A percentile compares a stretch with the other conserved stretches of the same genome.
Conservation (phyloP, 2,113 vertebrate genomes). For the Tenebrosternarchus preto region DNA sequence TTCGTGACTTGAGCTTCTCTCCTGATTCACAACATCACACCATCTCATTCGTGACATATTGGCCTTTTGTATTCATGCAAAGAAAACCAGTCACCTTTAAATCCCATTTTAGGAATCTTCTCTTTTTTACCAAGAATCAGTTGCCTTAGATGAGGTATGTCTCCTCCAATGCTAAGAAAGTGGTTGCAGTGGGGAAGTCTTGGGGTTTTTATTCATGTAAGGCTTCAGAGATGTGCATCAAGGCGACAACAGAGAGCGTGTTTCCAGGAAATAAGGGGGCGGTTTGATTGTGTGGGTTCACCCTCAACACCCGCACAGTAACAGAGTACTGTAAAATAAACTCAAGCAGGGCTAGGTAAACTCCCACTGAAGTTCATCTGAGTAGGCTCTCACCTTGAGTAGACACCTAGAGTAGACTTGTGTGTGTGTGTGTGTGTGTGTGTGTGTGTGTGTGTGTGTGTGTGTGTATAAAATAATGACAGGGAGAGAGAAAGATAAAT, state of each 20-base stretch:
- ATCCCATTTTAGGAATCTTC: not conserved
- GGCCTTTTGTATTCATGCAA: not conserved
- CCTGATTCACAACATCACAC: too few relatives aligned
- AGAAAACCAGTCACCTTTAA: not conserved
- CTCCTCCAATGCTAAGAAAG: constrained; percentile 23
- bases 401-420: not conserved
- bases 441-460: not conserved
- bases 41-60: not conserved
- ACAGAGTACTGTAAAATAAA: constrained; percentile 57
- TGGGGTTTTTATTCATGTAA: constrained; percentile 59
- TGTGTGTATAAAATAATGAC: not conserved
- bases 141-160: not conserved
- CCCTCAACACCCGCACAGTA: constrained; percentile 50
- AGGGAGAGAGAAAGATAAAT: too few relatives aligned
- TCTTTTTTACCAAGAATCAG: not conserved
- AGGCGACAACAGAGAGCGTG: constrained; percentile 34
- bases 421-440: not conserved
- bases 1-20: too few relatives aligned
- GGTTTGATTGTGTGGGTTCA: constrained; percentile 40
- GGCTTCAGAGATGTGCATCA: constrained; percentile 48
- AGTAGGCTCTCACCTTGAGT: constrained; percentile 3
- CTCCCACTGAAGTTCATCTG: not conserved
- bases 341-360: not conserved
- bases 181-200: constrained; percentile 55
- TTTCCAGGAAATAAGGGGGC: constrained; percentile 65